Base-by-base conservation (phyloP, 35 echinoderm and acorn worm genomes). In the Stichopus chloronotus region DNA sequence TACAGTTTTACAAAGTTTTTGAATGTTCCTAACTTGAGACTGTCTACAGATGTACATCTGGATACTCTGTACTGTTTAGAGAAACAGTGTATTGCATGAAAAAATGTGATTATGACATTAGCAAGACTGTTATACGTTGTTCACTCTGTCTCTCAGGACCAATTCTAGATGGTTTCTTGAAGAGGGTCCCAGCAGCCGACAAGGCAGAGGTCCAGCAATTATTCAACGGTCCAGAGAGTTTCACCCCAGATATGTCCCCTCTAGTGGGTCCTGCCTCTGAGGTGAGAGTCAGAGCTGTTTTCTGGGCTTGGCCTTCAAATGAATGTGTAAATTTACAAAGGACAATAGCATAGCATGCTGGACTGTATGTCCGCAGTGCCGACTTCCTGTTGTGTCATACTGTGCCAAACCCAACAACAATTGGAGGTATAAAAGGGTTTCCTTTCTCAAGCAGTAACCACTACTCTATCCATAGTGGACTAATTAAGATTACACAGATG, bases 201-300 rank as follows among this genome's bases (percentile, higher is more conserved):
- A 94, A 96, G 78, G 94, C 93, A 60, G 95, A 99, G 68, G 95
- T 99, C 7, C 95, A 92, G 20, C 94, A 96, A 58, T 86, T 99
- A 23, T 99, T 96, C 57, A 95, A 91, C 78, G 97, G 97, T 24
- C 95, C 97, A 1, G 97, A 99, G 78, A 95, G 93, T 14, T 99
- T 99, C 83, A 95, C 97, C 13, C 97, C 97, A n/a, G 97, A 99
- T 78, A 76, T 81, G 54, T 11, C 30, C 8, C 84, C 90, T 22
- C 79, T 99, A 9, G 92, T 99, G 91, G 97, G 97, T 8, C 91
- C 88, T 76, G 95, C 78, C 14, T 92, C 94, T 25, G 97, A 99
- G 95, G 97, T 99, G 85, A 55, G 87, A 43, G 30, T 43, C 30
- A 43, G 30, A 43, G 30, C 30, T 43, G 30, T 43, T 87, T 4